These are phyloP conservation scores for Datnioides undecimradiatus DNA, from an alignment of 2,113 vertebrate species.

Conservation along the genomic window DNA sequence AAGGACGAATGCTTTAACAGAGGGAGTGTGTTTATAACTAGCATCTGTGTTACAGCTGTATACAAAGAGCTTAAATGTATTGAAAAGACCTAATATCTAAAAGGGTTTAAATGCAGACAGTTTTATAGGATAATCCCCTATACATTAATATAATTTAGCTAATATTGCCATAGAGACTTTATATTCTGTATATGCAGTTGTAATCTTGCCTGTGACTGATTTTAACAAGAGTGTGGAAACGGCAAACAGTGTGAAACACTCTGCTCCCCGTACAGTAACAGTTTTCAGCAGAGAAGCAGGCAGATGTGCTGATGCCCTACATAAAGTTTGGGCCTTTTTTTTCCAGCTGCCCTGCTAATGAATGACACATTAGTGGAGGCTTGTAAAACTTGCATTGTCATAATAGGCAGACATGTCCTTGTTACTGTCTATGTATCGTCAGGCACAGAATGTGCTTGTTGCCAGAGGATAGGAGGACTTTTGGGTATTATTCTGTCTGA, in stretches of 20 bases:
- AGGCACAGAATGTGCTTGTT: conserved; percentile 37
- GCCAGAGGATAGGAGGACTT: conserved; percentile 35
- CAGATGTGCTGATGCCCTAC: conserved; percentile 38
- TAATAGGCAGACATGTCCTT: conserved; percentile 42
- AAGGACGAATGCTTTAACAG: conserved; percentile 39
- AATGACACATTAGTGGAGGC: conserved; percentile 45
- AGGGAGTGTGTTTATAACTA: not conserved
- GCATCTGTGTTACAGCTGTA: not conserved
- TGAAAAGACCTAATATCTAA: not conserved
- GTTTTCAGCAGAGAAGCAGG: conserved; percentile 10
- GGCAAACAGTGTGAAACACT: not conserved
- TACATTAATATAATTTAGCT: not conserved
- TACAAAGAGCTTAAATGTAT: not conserved
- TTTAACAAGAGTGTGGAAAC: conserved; percentile 19
- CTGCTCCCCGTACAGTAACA: not conserved
- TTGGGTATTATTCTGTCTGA: conserved; percentile 45
- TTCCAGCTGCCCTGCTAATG: conserved; percentile 30
- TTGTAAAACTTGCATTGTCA: conserved; percentile 55
- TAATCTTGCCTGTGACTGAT: not conserved
- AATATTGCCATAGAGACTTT: not conserved
- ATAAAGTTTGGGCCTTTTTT: conserved; percentile 17
- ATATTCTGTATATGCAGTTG: not conserved
- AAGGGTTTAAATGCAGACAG: not conserved
- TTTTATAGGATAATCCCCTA: not conserved
- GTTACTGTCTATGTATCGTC: conserved; percentile 29